A percentile compares a stretch with the other conserved stretches of the same genome.
phyloP scores from a whole-genome alignment of 2,797 vertebrate genomes.

The Pipistrellus pygmaeus region DNA sequence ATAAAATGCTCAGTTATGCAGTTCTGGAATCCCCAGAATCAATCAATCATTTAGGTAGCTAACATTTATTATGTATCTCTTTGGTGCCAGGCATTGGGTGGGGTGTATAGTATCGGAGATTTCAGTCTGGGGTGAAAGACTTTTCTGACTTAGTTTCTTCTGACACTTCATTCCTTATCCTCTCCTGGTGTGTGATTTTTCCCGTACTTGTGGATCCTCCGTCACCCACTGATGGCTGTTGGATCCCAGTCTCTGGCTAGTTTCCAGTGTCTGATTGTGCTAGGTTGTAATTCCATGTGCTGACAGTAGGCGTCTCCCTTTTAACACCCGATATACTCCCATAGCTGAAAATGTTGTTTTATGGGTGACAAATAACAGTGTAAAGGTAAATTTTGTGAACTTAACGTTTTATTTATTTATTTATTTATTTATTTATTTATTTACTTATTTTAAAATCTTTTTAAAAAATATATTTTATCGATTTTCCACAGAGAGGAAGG shows the following conservation, averaged over 20 bases:
- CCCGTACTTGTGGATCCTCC: neutral
- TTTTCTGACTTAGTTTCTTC: neutral
- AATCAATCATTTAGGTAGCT: neutral
- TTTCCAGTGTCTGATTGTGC: conserved; percentile 53
- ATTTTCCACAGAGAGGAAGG: too few species aligned
- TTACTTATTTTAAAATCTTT: too few species aligned
- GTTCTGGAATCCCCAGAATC: neutral
- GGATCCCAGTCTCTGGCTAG: neutral
- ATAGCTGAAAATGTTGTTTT: neutral
- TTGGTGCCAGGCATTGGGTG: neutral
- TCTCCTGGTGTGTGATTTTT: neutral
- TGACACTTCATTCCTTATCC: neutral
- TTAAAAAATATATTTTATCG: too few species aligned
- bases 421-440: too few species aligned
- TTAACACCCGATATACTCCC: conserved; percentile 21
- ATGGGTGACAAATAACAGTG: fast-evolving
- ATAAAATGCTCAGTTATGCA: neutral
- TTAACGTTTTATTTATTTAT: neutral
- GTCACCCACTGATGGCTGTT: neutral
- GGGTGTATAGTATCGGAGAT: neutral
- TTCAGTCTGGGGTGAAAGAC: neutral
- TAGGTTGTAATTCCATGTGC: conserved; percentile 47
- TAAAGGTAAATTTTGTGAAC: conserved; percentile 7
- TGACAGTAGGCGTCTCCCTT: conserved; percentile 72
- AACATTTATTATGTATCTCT: neutral